These are phyloP conservation scores for Melanocharis versteri DNA, from an alignment of 2,113 vertebrate species.

Conservation along the genomic window DNA sequence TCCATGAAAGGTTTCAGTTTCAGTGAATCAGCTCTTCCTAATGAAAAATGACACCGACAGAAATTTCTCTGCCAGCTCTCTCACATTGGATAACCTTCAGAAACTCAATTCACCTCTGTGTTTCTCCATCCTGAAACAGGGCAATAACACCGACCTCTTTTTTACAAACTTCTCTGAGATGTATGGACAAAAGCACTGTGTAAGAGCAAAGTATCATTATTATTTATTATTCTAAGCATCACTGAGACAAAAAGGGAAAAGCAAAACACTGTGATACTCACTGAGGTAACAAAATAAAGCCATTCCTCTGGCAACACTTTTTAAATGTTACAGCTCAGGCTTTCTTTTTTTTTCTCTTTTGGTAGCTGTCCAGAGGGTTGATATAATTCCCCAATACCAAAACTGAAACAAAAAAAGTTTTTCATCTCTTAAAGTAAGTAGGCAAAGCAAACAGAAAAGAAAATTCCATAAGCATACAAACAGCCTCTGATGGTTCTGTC, in stretches of 20 bases:
- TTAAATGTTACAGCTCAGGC: background rate
- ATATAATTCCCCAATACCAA: background rate
- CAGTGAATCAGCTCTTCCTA: conserved; percentile 5
- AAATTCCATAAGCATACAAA: background rate
- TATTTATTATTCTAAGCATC: background rate
- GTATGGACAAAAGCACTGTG: background rate
- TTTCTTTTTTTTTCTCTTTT: background rate
- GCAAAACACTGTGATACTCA: background rate
- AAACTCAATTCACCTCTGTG: background rate
- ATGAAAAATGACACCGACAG: background rate
- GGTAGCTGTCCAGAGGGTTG: background rate
- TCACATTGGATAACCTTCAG: background rate
- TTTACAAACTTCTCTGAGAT: background rate
- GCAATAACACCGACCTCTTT: background rate
- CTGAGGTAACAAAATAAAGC: background rate
- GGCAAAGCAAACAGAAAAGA: background rate
- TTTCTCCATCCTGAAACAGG: background rate
- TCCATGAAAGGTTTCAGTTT: background rate
- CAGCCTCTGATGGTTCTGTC: background rate
- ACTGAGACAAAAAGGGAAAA: background rate
- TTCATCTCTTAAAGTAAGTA: background rate
- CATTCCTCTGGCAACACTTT: background rate
- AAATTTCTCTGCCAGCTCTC: background rate
- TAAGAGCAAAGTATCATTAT: background rate
- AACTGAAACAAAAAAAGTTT: background rate